These are phyloP conservation scores for Chrysaora quinquecirrha DNA, from an alignment of 30 jellyfish, hydroid and myxozoan genomes.

Conservation along the genomic window DNA sequence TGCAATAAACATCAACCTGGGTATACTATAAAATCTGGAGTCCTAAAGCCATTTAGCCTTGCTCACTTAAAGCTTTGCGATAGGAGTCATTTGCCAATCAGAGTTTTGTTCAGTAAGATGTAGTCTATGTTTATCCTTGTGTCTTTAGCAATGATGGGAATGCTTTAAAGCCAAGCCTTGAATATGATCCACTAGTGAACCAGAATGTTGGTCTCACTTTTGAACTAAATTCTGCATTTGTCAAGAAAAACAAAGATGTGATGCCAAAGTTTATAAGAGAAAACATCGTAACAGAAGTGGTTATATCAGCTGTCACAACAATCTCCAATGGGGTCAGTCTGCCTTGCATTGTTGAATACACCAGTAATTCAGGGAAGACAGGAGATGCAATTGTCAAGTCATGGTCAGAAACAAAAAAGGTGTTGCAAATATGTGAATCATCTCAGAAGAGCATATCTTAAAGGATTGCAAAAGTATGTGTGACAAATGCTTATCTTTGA, in stretches of 20 bases:
- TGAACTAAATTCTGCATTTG: neutral
- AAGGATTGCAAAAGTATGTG: too few relatives aligned
- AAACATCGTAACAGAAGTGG: neutral
- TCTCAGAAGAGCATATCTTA: neutral
- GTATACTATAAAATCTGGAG: conserved; percentile 19
- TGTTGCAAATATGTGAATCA: neutral
- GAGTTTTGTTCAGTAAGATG: too few relatives aligned
- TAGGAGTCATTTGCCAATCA: conserved; percentile 1
- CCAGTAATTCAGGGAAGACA: too few relatives aligned
- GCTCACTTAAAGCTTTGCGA: conserved; percentile 3
- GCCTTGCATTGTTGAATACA: neutral
- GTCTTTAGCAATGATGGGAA: too few relatives aligned
- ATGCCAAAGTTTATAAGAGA: too few relatives aligned
- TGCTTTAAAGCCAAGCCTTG: too few relatives aligned
- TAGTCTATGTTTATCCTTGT: neutral
- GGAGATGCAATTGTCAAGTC: neutral
- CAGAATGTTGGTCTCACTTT: too few relatives aligned
- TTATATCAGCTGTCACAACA: neutral
- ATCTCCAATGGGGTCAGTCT: neutral
- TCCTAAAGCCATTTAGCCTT: conserved; percentile 18
- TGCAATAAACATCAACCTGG: conserved; percentile 37
- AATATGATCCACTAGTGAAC: too few relatives aligned
- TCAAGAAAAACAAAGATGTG: too few relatives aligned
- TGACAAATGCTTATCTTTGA: too few relatives aligned
- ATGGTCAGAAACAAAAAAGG: too few relatives aligned